Percentiles rank a stretch among this genome's conserved stretches.
phyloP scores from a whole-genome alignment of 1,140 invertebrate genomes.

The Nebria ingens region DNA sequence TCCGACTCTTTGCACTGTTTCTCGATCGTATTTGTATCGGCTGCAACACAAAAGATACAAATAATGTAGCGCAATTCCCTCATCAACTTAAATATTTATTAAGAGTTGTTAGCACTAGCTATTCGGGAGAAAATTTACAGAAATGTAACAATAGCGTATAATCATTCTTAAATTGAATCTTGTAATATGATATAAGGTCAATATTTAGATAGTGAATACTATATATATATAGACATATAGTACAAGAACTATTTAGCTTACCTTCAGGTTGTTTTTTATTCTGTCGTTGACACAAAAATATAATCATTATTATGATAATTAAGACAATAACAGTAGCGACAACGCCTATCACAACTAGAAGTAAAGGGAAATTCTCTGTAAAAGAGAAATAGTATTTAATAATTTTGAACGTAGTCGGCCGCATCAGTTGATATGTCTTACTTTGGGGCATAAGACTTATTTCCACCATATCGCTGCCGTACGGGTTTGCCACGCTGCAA shows the following conservation, averaged over 20 bases:
- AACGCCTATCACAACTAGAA: constrained; percentile 41
- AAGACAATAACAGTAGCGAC: constrained; percentile 41
- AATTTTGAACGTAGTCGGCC: constrained; percentile 14
- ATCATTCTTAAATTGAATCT: too few relatives aligned
- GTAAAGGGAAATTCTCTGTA: constrained; percentile 37
- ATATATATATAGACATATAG: neutral
- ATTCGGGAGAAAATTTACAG: too few relatives aligned
- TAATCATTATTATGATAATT: constrained; percentile 41
- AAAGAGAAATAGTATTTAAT: constrained; percentile 20
- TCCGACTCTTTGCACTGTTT: constrained; percentile 79
- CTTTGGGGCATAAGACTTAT: constrained; percentile 80
- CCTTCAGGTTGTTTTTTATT: constrained; percentile 31
- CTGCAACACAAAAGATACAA: constrained; percentile 17
- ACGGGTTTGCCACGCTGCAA: constrained; percentile 85
- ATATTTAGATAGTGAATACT: neutral
- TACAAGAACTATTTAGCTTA: constrained; percentile 19
- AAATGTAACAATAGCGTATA: too few relatives aligned
- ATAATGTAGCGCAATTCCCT: neutral
- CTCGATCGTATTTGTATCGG: constrained; percentile 45
- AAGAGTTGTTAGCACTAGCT: too few relatives aligned
- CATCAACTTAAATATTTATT: too few relatives aligned
- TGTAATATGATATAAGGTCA: too few relatives aligned
- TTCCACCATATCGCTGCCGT: constrained; percentile 71
- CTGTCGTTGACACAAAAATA: constrained; percentile 43
- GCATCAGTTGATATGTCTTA: too few relatives aligned